Evolutionary conservation across 2,113 vertebrate species (phyloP).

Genomic region (Callospermophilus lateralis): DNA sequence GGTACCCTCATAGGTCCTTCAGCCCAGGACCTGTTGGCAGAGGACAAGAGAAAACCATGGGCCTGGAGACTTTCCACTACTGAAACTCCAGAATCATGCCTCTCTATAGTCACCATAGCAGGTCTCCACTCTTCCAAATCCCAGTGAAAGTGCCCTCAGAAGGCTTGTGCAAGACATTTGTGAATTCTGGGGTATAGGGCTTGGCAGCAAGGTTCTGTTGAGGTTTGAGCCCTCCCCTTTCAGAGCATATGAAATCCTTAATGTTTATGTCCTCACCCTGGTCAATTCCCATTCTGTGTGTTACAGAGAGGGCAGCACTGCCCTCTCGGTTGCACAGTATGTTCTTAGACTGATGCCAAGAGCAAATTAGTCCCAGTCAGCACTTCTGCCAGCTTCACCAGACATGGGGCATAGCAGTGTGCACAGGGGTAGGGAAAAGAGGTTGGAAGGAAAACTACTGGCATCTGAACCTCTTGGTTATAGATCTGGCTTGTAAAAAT

Average conservation of each 20-base stretch:
- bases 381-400: neutral
- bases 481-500: slow-evolving; percentile 24
- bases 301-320: neutral
- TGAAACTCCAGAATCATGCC: neutral
- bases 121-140: neutral
- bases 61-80: neutral
- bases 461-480: slow-evolving; percentile 51
- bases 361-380: slow-evolving; percentile 32
- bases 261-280: neutral
- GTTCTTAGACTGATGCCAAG: slow-evolving; percentile 45
- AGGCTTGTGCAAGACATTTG: neutral
- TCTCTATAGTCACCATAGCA: neutral
- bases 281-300: neutral
- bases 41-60: neutral
- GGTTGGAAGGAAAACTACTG: neutral
- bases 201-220: neutral
- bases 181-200: neutral
- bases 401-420: neutral
- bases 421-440: neutral
- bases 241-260: neutral
- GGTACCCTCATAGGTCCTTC: neutral
- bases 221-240: neutral
- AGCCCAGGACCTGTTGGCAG: neutral
- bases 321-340: slow-evolving; percentile 33
- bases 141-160: neutral